phyloP scores from a whole-genome alignment of 2,888 invertebrate species.

The Neelides folsomi region DNA sequence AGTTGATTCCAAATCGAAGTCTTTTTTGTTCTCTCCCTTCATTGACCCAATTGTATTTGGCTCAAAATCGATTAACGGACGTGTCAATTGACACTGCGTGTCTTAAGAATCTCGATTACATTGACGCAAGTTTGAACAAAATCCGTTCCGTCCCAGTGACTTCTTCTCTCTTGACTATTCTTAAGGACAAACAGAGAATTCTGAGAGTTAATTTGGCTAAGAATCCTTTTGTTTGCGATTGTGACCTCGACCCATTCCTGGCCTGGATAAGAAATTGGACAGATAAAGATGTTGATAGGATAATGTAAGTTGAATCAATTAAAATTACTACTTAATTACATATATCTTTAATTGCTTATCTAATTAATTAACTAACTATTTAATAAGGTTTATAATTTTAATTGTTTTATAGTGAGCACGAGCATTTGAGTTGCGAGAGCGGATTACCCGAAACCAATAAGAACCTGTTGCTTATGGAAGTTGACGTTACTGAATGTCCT shows the following conservation, averaged over 20 bases:
- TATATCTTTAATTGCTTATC: no score
- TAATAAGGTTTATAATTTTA: no score
- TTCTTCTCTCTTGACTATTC: constrained; percentile 19
- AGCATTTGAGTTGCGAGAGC: constrained; percentile 44
- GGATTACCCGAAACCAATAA: constrained; percentile 35
- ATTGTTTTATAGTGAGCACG: constrained; percentile 47
- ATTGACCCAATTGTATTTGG: constrained; percentile 53
- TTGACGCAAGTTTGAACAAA: constrained; percentile 56
- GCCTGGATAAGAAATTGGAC: constrained; percentile 46
- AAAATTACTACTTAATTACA: no score
- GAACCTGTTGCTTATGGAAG: constrained; percentile 27
- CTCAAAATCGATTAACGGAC: constrained; percentile 41
- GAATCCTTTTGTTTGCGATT: constrained; percentile 58
- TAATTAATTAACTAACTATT: no score
- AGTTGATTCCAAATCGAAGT: constrained; percentile 48
- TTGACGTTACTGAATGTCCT: constrained; percentile 32
- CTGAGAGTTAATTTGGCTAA: constrained; percentile 46
- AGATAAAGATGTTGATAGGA: constrained; percentile 11
- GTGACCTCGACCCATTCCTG: constrained; percentile 45
- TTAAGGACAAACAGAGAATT: constrained; percentile 33
- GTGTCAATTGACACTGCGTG: constrained; percentile 55
- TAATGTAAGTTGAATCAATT: not conserved
- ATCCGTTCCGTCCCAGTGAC: constrained; percentile 46
- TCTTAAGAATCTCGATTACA: constrained; percentile 49
- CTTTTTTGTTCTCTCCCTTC: constrained; percentile 58